Evolutionary conservation across 2,113 vertebrate species (phyloP).

Genomic region (Vanacampus margaritifer): DNA sequence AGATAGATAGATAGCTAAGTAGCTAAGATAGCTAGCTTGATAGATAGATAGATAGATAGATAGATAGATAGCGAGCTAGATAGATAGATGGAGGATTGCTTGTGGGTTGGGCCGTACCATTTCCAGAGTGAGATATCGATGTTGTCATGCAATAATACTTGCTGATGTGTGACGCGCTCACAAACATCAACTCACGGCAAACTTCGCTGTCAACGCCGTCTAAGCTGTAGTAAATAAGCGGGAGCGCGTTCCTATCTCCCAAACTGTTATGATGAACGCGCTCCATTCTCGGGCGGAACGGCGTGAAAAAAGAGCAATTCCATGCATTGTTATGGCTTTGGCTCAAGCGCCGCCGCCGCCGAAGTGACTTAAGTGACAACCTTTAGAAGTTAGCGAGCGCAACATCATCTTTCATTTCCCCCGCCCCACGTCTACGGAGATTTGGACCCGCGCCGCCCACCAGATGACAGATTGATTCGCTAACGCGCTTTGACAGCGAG

Average conservation of each 20-base stretch:
- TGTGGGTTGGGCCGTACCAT: neutral
- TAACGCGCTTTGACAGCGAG: slow-evolving; percentile 68
- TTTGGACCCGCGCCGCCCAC: slow-evolving; percentile 49
- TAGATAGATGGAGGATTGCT: neutral
- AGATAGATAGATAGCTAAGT: no score
- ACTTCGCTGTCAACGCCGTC: neutral
- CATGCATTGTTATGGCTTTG: slow-evolving; percentile 41
- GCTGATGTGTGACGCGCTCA: neutral
- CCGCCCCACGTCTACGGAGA: slow-evolving; percentile 41
- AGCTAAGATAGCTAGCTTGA: no score
- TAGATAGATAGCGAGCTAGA: no score
- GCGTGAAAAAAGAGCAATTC: slow-evolving; percentile 40
- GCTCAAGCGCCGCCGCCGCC: slow-evolving; percentile 27
- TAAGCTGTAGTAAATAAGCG: neutral
- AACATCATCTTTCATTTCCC: slow-evolving; percentile 62
- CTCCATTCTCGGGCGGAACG: neutral
- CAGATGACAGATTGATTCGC: slow-evolving; percentile 71
- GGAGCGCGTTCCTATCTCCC: neutral
- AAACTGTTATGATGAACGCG: neutral
- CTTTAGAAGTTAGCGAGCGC: slow-evolving; percentile 52
- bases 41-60: no score
- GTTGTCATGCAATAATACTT: neutral
- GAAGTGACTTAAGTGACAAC: slow-evolving; percentile 47
- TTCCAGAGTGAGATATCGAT: neutral
- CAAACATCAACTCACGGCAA: neutral